A percentile compares a stretch with the other conserved stretches of the same genome.
Evolutionary conservation across 2,113 vertebrate genomes (phyloP).

Genomic region (Ptychochromis oligacanthus): DNA sequence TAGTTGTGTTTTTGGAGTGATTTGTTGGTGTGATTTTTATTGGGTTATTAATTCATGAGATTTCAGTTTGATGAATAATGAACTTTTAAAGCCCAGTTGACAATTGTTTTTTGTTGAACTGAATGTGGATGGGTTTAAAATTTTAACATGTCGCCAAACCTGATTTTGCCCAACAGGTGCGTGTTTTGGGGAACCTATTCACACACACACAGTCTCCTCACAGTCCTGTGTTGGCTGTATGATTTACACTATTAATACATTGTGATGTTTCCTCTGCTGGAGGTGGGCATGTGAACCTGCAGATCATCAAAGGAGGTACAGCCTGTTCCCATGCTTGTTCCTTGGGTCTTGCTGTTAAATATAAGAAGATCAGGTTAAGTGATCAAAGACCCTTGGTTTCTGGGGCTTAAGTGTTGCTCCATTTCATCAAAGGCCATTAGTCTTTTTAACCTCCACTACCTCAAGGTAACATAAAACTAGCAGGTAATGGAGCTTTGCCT

Average conservation of each 20-base stretch:
- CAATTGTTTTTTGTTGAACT: no score
- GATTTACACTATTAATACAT: constrained; percentile 32
- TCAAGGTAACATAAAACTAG: constrained; percentile 68
- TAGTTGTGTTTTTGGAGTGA: background rate
- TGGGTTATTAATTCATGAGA: background rate
- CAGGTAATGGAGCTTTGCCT: constrained; percentile 66
- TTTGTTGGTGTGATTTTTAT: background rate
- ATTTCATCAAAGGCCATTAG: constrained; percentile 74
- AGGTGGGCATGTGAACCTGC: constrained; percentile 39
- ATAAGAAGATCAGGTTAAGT: constrained; percentile 75
- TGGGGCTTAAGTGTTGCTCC: constrained; percentile 63
- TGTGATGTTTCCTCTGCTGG: constrained; percentile 31
- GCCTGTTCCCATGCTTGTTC: constrained; percentile 59
- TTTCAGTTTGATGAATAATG: background rate
- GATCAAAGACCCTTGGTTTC: constrained; percentile 72
- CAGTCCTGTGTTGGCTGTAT: constrained; percentile 9
- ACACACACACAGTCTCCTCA: background rate
- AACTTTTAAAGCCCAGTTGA: background rate
- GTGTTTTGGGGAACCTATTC: background rate
- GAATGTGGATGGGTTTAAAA: background rate
- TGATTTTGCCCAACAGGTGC: background rate
- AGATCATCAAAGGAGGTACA: constrained; percentile 64
- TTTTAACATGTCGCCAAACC: background rate
- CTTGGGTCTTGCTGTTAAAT: constrained; percentile 63
- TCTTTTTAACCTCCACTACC: constrained; percentile 62